phyloP scores from a whole-genome alignment of 2,113 vertebrate genomes.

The Pseudopodoces humilis region DNA sequence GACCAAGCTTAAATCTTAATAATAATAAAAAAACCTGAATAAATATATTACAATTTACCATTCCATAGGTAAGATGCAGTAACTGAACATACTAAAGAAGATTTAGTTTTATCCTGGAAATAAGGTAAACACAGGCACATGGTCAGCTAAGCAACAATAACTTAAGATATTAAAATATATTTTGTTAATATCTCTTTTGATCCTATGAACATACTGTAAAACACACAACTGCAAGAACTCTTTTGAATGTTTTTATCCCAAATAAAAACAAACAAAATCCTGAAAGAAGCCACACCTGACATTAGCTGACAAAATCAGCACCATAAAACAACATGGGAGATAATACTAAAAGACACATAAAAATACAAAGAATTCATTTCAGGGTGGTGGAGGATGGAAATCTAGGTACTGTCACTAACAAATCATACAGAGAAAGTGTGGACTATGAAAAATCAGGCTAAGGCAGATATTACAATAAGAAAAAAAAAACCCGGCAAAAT shows the following conservation, averaged over 20 bases:
- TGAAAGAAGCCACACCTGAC: neutral
- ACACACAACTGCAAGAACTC: neutral
- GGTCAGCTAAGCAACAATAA: neutral
- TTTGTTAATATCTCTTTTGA: neutral
- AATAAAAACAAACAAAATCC: neutral
- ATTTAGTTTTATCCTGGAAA: neutral
- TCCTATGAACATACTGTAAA: neutral
- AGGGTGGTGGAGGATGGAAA: neutral
- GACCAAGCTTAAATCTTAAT: neutral
- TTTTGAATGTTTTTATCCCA: neutral
- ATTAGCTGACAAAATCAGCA: neutral
- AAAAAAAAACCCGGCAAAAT: neutral
- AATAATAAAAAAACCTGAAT: neutral
- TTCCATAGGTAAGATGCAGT: neutral
- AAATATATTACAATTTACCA: neutral
- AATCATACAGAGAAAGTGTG: neutral
- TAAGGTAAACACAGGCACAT: neutral
- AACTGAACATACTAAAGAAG: neutral
- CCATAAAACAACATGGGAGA: neutral
- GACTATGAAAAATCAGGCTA: neutral
- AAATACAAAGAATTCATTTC: neutral
- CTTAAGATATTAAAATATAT: neutral
- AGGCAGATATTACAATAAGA: neutral
- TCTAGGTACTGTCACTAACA: neutral
- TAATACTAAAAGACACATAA: neutral